phyloP scores from a whole-genome alignment of 2,888 invertebrate species.

The Hypercompe scribonia region DNA sequence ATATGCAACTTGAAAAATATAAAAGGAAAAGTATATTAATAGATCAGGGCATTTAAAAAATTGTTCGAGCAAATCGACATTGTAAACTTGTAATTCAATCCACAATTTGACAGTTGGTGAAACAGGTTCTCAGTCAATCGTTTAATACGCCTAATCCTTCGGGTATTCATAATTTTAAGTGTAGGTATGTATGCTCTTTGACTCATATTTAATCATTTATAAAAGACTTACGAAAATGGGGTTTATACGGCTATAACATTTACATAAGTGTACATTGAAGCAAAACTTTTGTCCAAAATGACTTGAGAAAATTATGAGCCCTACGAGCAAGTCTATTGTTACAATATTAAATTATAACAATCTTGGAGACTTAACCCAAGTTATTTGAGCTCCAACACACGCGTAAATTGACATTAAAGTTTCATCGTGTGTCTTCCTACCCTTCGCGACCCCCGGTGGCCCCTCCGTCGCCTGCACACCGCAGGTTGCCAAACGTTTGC shows the following conservation, averaged over 20 bases:
- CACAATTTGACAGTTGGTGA: too few relatives aligned
- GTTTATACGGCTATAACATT: background rate
- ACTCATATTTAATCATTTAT: background rate
- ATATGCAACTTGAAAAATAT: too few relatives aligned
- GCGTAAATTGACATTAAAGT: constrained; percentile 55
- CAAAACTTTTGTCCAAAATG: background rate
- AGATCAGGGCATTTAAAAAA: too few relatives aligned
- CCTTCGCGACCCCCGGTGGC: background rate
- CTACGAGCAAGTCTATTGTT: constrained; percentile 29
- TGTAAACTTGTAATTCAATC: too few relatives aligned
- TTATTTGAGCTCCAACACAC: constrained; percentile 47
- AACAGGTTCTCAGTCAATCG: too few relatives aligned
- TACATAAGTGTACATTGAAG: background rate
- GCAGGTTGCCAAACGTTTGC: constrained; percentile 52
- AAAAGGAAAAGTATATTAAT: too few relatives aligned
- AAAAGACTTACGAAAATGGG: background rate
- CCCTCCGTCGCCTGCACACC: constrained; percentile 30
- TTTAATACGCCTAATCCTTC: background rate
- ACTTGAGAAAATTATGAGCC: constrained; percentile 11
- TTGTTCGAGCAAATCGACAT: too few relatives aligned
- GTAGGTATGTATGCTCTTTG: background rate
- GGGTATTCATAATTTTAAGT: background rate
- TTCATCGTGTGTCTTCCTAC: constrained; percentile 30
- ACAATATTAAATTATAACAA: constrained; percentile 50
- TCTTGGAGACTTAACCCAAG: constrained; percentile 42